A percentile compares a stretch with the other conserved stretches of the same genome.
These are phyloP conservation scores for Dioctria linearis DNA, from an alignment of 2,888 invertebrate genomes.

Conservation along the genomic window DNA sequence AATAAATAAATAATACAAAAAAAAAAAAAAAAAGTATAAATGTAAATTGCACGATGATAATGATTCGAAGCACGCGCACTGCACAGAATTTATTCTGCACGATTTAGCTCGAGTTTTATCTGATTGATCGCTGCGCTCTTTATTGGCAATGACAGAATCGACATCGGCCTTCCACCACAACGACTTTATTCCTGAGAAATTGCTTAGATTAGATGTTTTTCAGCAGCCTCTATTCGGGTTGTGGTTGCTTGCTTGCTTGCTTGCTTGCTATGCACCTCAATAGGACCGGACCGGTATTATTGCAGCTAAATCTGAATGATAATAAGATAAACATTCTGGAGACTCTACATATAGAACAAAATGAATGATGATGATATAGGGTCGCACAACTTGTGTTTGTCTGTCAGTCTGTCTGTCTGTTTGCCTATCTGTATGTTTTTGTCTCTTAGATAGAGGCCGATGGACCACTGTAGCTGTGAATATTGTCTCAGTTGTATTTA, in stretches of 20 bases:
- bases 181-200: conserved; percentile 48
- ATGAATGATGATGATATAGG: conserved; percentile 16
- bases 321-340: conserved; percentile 26
- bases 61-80: conserved; percentile 50
- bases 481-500: conserved; percentile 13
- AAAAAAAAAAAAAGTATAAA: neutral
- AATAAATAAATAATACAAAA: too few species aligned
- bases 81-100: conserved; percentile 50
- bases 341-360: conserved; percentile 8
- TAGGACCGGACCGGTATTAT: neutral
- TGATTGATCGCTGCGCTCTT: conserved; percentile 50
- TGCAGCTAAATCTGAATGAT: neutral
- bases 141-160: conserved; percentile 47
- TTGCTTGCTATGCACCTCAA: neutral
- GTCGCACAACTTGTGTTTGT: neutral
- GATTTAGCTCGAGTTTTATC: conserved; percentile 46
- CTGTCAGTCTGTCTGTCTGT: neutral
- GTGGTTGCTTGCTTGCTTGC: too few species aligned
- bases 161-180: conserved; percentile 43
- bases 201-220: conserved; percentile 33
- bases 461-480: neutral
- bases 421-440: neutral
- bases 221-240: neutral
- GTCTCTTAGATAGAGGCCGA: neutral
- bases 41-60: conserved; percentile 47